Percentiles rank a stretch among this genome's conserved stretches.
Evolutionary conservation across 2,888 invertebrate species (phyloP).

Genomic region (Eristalis tenax): DNA sequence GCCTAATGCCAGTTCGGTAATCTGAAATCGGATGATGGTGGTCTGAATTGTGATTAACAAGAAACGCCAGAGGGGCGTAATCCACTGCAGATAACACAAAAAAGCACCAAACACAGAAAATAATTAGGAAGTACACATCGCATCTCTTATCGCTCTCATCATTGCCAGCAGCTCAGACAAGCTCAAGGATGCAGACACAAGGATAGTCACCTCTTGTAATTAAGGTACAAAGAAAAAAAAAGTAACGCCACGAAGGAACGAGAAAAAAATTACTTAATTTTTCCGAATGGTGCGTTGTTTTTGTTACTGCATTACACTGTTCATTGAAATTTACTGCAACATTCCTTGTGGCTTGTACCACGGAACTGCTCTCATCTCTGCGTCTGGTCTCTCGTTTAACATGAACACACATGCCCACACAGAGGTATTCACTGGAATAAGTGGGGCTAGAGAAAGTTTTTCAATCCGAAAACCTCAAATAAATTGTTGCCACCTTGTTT

Average conservation of each 20-base stretch:
- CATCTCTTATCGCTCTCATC: constrained; percentile 16
- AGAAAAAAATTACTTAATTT: constrained; percentile 64
- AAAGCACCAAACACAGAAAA: constrained; percentile 42
- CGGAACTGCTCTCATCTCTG: constrained; percentile 32
- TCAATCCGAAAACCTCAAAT: constrained; percentile 70
- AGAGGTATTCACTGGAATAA: constrained; percentile 8
- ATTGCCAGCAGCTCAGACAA: neutral
- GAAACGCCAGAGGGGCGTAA: constrained; percentile 31
- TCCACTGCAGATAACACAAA: neutral
- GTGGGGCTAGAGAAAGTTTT: constrained; percentile 55
- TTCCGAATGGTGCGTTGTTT: constrained; percentile 57
- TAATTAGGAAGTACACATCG: constrained; percentile 56
- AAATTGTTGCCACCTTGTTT: constrained; percentile 59
- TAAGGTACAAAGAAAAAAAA: constrained; percentile 27
- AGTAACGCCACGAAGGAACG: neutral
- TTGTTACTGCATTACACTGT: constrained; percentile 28
- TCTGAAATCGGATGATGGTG: constrained; percentile 58
- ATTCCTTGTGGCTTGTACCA: constrained; percentile 45
- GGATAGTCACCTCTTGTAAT: constrained; percentile 60
- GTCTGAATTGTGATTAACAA: constrained; percentile 44
- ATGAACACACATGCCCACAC: constrained; percentile 7
- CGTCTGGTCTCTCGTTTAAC: neutral
- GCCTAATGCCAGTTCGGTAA: constrained; percentile 36
- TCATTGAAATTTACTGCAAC: constrained; percentile 69
- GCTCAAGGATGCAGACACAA: constrained; percentile 25